Base-by-base conservation (phyloP, 2,113 vertebrate species). In the Serilophus lunatus region DNA sequence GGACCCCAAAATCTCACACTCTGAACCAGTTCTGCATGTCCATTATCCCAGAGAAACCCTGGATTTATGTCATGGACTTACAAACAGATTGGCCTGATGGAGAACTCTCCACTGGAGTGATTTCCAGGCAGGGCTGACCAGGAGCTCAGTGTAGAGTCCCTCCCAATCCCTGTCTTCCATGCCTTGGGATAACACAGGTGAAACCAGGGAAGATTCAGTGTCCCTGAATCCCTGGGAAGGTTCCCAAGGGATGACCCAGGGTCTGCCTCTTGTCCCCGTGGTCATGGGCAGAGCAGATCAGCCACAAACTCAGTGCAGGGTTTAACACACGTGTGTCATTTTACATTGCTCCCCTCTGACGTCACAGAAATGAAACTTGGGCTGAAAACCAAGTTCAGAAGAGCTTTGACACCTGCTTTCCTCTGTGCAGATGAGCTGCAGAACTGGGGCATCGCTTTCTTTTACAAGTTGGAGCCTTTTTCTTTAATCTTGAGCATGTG, bases 321-420 rank as follows among this genome's bases (percentile, higher is more conserved):
- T 88, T 86, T 22, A 42, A 92, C 86, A 36, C 53, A n/a, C 36
- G 12, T 45, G 29, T 51, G 24, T 44, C 33, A 29, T 81, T 93
- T 77, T 74, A 1, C 61, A 78, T 96, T 93, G 95, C 82, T 70
- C 88, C 68, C 79, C 71, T 78, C 72, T 93, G 91, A 95, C 72
- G 40, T 88, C 92, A 94, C 75, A 90, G 92, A 68, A 91, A 54
- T 92, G 63, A 77, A 93, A 61, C 61, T 56, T 2, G 2, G 74
- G 74, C 77, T 71, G 74, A 66, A 86, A 92, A 82, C 35, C 23
- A 6, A 38, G 59, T 65, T 56, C 49, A 79, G 77, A 75, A 72
- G 47, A 3, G 1, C 63, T 91, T 77, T 0, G 1, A 50, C 54
- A 88, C 68, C 92, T 83, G 85, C 36, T 82, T 96, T 93, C 82